Conservation (phyloP, 2,113 vertebrate genomes). For the Athene cunicularia region DNA sequence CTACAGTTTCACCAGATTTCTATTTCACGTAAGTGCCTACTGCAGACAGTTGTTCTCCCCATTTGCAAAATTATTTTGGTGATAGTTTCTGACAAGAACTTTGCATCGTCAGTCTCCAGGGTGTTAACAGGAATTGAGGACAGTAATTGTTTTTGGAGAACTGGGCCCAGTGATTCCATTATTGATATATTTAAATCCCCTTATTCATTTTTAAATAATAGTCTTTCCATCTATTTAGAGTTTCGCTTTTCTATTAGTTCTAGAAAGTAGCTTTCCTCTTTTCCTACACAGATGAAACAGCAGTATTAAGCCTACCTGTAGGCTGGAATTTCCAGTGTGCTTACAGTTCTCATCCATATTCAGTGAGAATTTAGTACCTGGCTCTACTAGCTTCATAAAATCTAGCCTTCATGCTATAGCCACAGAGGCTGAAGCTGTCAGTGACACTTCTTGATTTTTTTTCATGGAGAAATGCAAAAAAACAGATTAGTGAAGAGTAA, state of each 20-base stretch:
- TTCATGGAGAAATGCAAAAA: not conserved
- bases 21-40: constrained; percentile 59
- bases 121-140: not conserved
- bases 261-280: not conserved
- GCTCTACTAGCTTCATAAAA: not conserved
- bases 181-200: not conserved
- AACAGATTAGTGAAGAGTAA: not conserved
- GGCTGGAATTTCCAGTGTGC: not conserved
- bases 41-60: not conserved
- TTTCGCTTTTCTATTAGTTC: not conserved
- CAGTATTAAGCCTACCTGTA: not conserved
- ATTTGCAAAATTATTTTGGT: not conserved
- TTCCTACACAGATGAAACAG: not conserved
- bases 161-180: not conserved
- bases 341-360: not conserved
- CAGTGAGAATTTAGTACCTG: not conserved
- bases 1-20: not conserved
- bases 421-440: not conserved
- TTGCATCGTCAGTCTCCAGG: not conserved
- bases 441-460: not conserved
- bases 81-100: not conserved
- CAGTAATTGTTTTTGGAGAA: not conserved
- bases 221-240: not conserved
- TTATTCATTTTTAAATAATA: not conserved
- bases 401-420: not conserved